Evolutionary conservation across 2,797 vertebrate species (phyloP).

Genomic region (Botia kubotai): DNA sequence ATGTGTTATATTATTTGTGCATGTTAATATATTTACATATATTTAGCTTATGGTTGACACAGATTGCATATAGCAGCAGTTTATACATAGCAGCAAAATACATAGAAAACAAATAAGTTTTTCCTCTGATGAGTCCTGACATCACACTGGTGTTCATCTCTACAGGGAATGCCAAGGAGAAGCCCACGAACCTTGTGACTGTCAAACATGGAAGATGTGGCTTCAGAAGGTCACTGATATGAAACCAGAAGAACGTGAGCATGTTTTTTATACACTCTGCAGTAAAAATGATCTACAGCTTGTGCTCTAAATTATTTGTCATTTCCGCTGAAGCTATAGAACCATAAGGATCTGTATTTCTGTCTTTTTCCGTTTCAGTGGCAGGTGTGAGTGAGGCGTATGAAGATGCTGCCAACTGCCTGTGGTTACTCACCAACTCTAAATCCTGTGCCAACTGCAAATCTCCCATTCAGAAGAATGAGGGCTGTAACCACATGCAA

Average conservation of each 20-base stretch:
- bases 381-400: constrained; percentile 96
- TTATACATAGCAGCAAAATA: background rate
- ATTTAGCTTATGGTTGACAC: background rate
- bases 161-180: constrained; percentile 96
- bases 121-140: background rate
- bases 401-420: constrained; percentile 97
- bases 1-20: background rate
- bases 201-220: constrained; percentile 96
- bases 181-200: constrained; percentile 97
- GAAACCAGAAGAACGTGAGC: constrained; percentile 96
- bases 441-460: constrained; percentile 98
- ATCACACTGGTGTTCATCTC: constrained; percentile 2
- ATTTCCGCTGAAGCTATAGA: background rate
- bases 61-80: background rate
- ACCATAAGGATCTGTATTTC: constrained; percentile 43
- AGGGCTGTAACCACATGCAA: constrained; percentile 99
- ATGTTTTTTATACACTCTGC: background rate
- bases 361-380: constrained; percentile 78
- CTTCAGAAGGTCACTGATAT: constrained; percentile 95
- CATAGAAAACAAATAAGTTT: background rate
- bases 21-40: background rate
- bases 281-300: background rate
- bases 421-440: constrained; percentile 96
- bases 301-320: background rate
- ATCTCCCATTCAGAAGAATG: constrained; percentile 99